A percentile compares a stretch with the other conserved stretches of the same genome.
Conservation (phyloP, 2,113 vertebrate species). For the Apistogramma diplotaenia region DNA sequence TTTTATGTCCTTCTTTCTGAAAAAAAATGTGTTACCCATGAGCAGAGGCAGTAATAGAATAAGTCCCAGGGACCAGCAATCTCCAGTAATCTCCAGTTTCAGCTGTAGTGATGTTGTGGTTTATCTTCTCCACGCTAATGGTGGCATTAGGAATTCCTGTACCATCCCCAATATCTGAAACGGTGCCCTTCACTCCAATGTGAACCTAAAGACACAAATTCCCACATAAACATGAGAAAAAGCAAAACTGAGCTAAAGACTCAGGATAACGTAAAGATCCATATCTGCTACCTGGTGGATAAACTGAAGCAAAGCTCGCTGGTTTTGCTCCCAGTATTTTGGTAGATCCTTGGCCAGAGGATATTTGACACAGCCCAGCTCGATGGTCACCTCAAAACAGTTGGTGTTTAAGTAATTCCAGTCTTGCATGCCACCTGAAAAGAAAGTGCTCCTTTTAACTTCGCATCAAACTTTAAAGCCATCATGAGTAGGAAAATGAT, state of each 20-base stretch:
- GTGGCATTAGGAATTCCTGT: constrained; percentile 91
- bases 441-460: background rate
- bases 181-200: constrained; percentile 86
- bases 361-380: constrained; percentile 93
- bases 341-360: constrained; percentile 85
- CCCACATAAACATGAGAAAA: background rate
- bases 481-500: too few species aligned
- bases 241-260: background rate
- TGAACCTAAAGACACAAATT: constrained; percentile 82
- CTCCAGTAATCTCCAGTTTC: constrained; percentile 94
- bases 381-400: constrained; percentile 98
- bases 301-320: constrained; percentile 86
- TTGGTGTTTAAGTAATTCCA: constrained; percentile 98
- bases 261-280: background rate
- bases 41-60: constrained; percentile 87
- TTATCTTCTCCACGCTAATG: constrained; percentile 83
- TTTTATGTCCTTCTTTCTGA: background rate
- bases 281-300: constrained; percentile 85
- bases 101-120: constrained; percentile 86
- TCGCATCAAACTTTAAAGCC: background rate
- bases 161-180: constrained; percentile 84
- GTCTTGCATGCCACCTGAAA: constrained; percentile 96
- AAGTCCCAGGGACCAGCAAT: constrained; percentile 85
- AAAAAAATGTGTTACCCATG: constrained; percentile 80
- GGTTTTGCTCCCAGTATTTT: constrained; percentile 90